A percentile compares a stretch with the other conserved stretches of the same genome.
These are phyloP conservation scores for Polypterus bichir DNA, from an alignment of 2,113 vertebrate genomes.

Conservation along the genomic window DNA sequence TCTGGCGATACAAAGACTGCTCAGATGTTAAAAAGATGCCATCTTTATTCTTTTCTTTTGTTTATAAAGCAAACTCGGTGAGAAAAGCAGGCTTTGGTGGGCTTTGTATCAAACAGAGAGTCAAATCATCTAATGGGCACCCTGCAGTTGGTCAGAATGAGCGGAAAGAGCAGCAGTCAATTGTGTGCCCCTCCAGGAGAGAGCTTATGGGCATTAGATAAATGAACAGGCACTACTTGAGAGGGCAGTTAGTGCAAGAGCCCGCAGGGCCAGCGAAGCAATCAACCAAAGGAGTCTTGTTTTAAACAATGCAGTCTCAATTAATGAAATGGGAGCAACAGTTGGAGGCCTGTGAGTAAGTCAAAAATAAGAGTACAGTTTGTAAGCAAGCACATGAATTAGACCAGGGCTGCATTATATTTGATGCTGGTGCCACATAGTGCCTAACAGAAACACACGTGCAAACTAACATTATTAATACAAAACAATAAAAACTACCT, in stretches of 20 bases:
- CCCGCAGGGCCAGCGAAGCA: neutral
- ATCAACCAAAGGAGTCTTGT: neutral
- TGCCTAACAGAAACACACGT: too few species aligned
- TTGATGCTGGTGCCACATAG: too few species aligned
- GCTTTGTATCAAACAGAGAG: conserved; percentile 23
- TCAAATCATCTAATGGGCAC: conserved; percentile 23
- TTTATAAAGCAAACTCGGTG: conserved; percentile 14
- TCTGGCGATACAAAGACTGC: conserved; percentile 8
- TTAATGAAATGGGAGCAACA: too few species aligned
- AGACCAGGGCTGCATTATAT: too few species aligned
- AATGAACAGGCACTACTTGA: neutral
- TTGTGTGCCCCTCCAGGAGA: conserved; percentile 16
- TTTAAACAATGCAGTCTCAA: neutral
- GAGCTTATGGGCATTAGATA: conserved; percentile 14
- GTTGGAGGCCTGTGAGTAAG: too few species aligned
- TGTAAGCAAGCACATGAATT: too few species aligned
- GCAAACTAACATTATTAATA: too few species aligned
- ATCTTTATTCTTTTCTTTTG: neutral
- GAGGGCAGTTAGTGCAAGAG: neutral
- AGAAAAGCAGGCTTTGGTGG: conserved; percentile 28
- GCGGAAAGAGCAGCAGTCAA: conserved; percentile 2
- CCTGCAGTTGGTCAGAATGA: conserved; percentile 23
- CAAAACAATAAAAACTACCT: too few species aligned
- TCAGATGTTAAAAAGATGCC: conserved; percentile 11
- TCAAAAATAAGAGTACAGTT: too few species aligned